A percentile compares a stretch with the other conserved stretches of the same genome.
Evolutionary conservation across 2,888 invertebrate species (phyloP).

Genomic region (Phalangium opilio): DNA sequence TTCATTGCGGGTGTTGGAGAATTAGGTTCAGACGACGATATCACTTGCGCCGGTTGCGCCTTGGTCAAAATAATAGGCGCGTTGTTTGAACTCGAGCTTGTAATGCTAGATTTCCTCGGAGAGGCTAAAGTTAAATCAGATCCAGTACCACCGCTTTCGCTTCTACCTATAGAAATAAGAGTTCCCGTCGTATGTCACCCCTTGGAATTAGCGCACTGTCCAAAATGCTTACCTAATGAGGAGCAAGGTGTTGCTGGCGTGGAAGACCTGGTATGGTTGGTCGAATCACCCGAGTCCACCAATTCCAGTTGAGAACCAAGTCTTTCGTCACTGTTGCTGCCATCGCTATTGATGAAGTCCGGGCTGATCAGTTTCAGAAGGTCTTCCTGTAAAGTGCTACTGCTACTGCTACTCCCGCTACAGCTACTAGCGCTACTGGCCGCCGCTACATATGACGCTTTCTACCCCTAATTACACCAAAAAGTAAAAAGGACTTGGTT

Average conservation of each 20-base stretch:
- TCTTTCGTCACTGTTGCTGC: conserved; percentile 1
- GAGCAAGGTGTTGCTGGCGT: conserved; percentile 22
- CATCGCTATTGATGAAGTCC: conserved; percentile 36
- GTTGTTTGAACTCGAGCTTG: conserved; percentile 8
- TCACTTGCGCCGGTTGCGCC: conserved; percentile 49
- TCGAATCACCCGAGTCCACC: background rate
- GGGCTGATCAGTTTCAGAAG: conserved; percentile 71
- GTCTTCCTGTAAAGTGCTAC: conserved; percentile 61
- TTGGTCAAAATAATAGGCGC: conserved; percentile 30
- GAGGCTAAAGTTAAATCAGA: conserved; percentile 1
- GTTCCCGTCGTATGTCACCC: no score
- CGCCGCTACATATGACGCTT: background rate
- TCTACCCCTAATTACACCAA: background rate
- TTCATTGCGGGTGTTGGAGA: conserved; percentile 35
- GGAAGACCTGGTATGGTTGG: conserved; percentile 12
- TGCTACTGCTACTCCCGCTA: conserved; percentile 21
- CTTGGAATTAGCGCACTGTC: no score
- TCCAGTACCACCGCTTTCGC: conserved; percentile 5
- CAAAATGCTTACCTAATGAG: no score
- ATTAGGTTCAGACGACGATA: conserved; percentile 40
- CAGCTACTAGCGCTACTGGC: conserved; percentile 9
- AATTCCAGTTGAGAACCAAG: background rate
- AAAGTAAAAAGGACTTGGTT: no score
- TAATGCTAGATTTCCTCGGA: conserved; percentile 9
- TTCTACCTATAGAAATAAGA: conserved; percentile 19